phyloP scores from a whole-genome alignment of 2,113 vertebrate species.

The Plestiodon gilberti region DNA sequence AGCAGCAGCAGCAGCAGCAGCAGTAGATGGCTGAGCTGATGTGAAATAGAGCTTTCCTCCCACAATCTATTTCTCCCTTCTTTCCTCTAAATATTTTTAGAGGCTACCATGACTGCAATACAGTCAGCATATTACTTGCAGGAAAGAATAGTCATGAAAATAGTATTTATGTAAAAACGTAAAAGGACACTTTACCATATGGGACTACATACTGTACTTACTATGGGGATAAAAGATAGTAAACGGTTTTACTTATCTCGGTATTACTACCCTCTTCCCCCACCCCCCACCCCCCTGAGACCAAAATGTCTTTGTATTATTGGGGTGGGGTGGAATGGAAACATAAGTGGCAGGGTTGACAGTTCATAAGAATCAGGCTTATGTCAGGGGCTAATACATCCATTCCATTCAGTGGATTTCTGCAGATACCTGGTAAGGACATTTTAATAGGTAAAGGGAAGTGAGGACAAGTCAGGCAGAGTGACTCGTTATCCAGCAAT shows the following conservation, averaged over 20 bases:
- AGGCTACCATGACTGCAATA: background rate
- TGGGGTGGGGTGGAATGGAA: slow-evolving; percentile 6
- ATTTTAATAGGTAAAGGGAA: slow-evolving; percentile 72
- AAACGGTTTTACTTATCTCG: background rate
- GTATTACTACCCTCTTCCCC: background rate
- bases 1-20: background rate
- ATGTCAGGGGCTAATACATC: slow-evolving; percentile 65
- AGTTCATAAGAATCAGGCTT: slow-evolving; percentile 62
- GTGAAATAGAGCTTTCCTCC: background rate
- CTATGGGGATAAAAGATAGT: background rate
- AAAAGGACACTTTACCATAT: background rate
- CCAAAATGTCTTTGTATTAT: background rate
- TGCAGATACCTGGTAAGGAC: slow-evolving; percentile 61
- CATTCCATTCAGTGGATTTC: slow-evolving; percentile 64
- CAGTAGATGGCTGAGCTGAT: background rate
- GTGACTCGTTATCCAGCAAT: slow-evolving; percentile 76
- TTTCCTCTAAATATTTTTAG: background rate
- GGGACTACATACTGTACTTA: background rate
- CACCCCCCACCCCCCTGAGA: background rate
- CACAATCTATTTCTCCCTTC: background rate
- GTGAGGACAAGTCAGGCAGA: slow-evolving; percentile 69
- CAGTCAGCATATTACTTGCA: background rate
- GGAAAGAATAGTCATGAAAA: slow-evolving; percentile 15
- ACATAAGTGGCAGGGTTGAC: slow-evolving; percentile 39
- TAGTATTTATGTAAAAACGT: background rate